A percentile compares a stretch with the other conserved stretches of the same genome.
Conservation (phyloP, 2,797 vertebrate species). For the Malurus leucopterus region DNA sequence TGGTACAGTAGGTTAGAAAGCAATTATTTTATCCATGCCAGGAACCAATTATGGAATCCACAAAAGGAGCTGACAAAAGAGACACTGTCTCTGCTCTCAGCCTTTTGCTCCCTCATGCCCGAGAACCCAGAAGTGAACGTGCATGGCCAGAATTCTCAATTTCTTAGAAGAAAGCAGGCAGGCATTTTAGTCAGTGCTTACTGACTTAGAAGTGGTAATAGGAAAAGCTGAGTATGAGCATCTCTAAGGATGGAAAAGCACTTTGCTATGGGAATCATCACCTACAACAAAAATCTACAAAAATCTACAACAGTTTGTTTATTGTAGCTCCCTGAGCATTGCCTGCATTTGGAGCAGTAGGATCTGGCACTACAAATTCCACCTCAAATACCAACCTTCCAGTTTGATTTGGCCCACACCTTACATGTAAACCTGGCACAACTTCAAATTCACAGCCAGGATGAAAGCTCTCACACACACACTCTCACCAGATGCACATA, state of each 20-base stretch:
- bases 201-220: slow-evolving; percentile 13
- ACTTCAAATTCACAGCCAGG: background rate
- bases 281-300: background rate
- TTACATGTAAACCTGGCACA: background rate
- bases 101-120: slow-evolving; percentile 31
- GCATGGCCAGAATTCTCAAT: slow-evolving; percentile 22
- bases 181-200: slow-evolving; percentile 22
- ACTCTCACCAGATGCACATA: rapidly evolving
- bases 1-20: slow-evolving; percentile 24
- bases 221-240: slow-evolving; percentile 11
- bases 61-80: slow-evolving; percentile 53
- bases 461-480: background rate
- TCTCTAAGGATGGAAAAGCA: background rate
- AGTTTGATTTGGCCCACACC: background rate
- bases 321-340: background rate
- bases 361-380: background rate
- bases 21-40: slow-evolving; percentile 37
- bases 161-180: slow-evolving; percentile 36
- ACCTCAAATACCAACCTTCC: background rate
- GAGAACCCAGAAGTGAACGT: slow-evolving; percentile 9
- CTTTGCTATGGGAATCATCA: background rate
- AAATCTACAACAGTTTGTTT: background rate
- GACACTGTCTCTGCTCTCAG: slow-evolving; percentile 26
- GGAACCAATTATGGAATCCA: slow-evolving; percentile 40
- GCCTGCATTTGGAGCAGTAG: background rate